Evolutionary conservation across 37 sponge, comb jelly and placozoan genomes (phyloP).

Genomic region (Geodia barretti): DNA sequence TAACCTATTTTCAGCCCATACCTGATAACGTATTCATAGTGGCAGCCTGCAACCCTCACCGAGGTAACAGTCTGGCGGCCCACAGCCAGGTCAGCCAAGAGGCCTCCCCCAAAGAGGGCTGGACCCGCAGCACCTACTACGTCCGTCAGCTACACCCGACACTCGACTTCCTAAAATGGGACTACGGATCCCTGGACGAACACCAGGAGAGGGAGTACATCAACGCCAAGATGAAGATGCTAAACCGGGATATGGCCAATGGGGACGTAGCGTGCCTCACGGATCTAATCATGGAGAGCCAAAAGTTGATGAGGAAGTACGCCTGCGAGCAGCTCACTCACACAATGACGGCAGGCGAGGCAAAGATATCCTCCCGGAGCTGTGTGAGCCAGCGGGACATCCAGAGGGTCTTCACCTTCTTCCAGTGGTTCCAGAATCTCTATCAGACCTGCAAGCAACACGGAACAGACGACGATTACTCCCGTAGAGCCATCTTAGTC

Average conservation of each 20-base stretch:
- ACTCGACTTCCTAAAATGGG: slow-evolving; percentile 81
- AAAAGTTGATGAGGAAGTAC: slow-evolving; percentile 74
- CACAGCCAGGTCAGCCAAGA: background rate
- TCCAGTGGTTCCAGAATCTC: slow-evolving; percentile 50
- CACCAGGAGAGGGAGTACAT: slow-evolving; percentile 90
- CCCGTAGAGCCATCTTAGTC: slow-evolving; percentile 63
- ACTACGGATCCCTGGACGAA: slow-evolving; percentile 86
- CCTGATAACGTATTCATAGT: slow-evolving; percentile 86
- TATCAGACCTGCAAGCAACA: slow-evolving; percentile 35
- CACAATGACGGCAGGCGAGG: background rate
- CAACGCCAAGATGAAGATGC: slow-evolving; percentile 73
- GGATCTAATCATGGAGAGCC: slow-evolving; percentile 68
- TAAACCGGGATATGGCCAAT: slow-evolving; percentile 34
- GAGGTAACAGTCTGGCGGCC: slow-evolving; percentile 80
- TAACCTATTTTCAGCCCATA: slow-evolving; percentile 47
- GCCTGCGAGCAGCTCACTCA: slow-evolving; percentile 60
- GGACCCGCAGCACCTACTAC: slow-evolving; percentile 85
- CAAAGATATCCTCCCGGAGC: slow-evolving; percentile 49
- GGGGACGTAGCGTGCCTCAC: slow-evolving; percentile 59
- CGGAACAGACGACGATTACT: slow-evolving; percentile 23
- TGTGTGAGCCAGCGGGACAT: slow-evolving; percentile 88
- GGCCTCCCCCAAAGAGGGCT: slow-evolving; percentile 40
- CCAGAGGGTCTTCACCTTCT: slow-evolving; percentile 87
- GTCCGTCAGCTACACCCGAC: slow-evolving; percentile 85
- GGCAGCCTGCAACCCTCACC: slow-evolving; percentile 95